A percentile compares a stretch with the other conserved stretches of the same genome.
phyloP scores from a whole-genome alignment of 2,797 vertebrate species.

The Denticeps clupeoides region DNA sequence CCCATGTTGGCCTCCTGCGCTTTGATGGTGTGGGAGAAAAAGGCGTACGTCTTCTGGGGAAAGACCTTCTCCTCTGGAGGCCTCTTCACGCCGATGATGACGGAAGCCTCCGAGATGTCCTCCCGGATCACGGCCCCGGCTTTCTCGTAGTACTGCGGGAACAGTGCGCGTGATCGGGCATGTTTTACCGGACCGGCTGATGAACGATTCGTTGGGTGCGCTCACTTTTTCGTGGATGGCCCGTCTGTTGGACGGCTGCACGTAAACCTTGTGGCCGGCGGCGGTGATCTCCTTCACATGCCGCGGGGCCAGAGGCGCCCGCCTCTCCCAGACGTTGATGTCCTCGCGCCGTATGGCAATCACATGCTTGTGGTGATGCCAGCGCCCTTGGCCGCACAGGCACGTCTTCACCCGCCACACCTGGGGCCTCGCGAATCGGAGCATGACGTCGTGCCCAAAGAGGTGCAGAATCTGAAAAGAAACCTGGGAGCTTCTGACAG shows the following conservation, averaged over 20 bases:
- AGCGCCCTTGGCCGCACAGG: slow-evolving; percentile 32
- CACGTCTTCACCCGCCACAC: slow-evolving; percentile 31
- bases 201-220: too few relatives aligned
- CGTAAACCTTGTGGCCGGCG: slow-evolving; percentile 84
- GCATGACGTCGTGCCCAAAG: slow-evolving; percentile 57
- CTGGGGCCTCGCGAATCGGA: slow-evolving; percentile 50
- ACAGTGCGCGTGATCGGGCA: too few relatives aligned
- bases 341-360: slow-evolving; percentile 88
- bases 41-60: slow-evolving; percentile 85
- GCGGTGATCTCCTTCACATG: slow-evolving; percentile 80
- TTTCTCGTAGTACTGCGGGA: slow-evolving; percentile 74
- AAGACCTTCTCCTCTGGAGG: slow-evolving; percentile 82
- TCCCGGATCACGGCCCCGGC: slow-evolving; percentile 85
- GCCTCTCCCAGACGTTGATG: slow-evolving; percentile 85
- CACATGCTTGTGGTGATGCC: slow-evolving; percentile 56
- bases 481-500: neutral
- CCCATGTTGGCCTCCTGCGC: slow-evolving; percentile 95
- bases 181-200: too few relatives aligned
- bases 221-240: slow-evolving; percentile 86
- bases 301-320: slow-evolving; percentile 84
- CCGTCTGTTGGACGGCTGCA: slow-evolving; percentile 88
- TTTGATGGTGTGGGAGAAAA: slow-evolving; percentile 98
- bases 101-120: slow-evolving; percentile 83
- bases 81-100: slow-evolving; percentile 90
- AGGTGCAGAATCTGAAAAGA: neutral